Conservation (phyloP, 2,888 invertebrate genomes). For the Graphium colonna region DNA sequence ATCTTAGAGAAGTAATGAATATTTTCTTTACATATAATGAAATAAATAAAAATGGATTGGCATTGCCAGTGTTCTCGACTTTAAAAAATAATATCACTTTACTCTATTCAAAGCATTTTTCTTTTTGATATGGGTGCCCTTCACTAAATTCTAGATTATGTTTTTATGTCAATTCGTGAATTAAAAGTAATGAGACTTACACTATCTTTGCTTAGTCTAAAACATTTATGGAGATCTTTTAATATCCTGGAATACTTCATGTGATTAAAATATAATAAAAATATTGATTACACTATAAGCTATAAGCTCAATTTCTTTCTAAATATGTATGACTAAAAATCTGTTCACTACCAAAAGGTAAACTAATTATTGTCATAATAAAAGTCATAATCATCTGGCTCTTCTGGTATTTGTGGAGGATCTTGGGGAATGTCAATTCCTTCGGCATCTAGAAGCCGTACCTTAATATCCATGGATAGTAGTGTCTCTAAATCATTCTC, state of each 20-base stretch:
- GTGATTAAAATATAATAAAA: constrained; percentile 24
- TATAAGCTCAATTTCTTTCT: constrained; percentile 21
- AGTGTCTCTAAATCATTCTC: constrained; percentile 94
- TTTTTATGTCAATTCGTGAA: constrained; percentile 3
- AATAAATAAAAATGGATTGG: too few relatives aligned
- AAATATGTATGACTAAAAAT: constrained; percentile 16
- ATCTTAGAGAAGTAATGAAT: too few relatives aligned
- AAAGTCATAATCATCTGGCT: constrained; percentile 95
- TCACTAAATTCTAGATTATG: not conserved
- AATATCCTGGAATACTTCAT: constrained; percentile 22
- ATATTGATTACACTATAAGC: constrained; percentile 22
- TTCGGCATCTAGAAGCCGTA: constrained; percentile 95
- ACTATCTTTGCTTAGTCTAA: constrained; percentile 9
- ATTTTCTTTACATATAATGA: too few relatives aligned
- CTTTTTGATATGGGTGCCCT: constrained; percentile 7
- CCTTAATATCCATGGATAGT: constrained; percentile 97
- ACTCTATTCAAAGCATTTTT: constrained; percentile 3
- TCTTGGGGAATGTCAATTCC: constrained; percentile 96
- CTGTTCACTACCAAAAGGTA: constrained; percentile 4
- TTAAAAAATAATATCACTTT: too few relatives aligned
- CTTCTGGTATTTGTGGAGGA: constrained; percentile 94
- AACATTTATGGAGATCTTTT: constrained; percentile 22
- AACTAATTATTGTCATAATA: constrained; percentile 85
- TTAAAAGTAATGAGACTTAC: constrained; percentile 1
- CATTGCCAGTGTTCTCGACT: too few relatives aligned